These are phyloP conservation scores for Discoglossus pictus DNA, from an alignment of 2,797 vertebrate species.

Conservation along the genomic window DNA sequence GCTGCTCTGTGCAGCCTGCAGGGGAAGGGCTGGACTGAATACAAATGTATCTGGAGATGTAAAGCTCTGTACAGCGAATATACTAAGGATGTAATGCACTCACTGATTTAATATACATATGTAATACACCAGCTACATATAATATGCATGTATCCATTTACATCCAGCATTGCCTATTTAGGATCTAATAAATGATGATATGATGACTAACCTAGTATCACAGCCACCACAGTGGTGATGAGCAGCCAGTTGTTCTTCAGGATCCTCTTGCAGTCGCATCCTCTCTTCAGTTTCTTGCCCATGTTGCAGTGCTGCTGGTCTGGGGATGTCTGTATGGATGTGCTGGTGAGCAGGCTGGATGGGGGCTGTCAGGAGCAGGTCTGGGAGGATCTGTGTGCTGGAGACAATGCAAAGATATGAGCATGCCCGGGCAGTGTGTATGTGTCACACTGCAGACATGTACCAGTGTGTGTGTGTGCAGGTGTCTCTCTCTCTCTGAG, in stretches of 20 bases:
- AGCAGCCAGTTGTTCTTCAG: conserved; percentile 89
- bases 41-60: no score
- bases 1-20: conserved; percentile 9
- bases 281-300: conserved; percentile 71
- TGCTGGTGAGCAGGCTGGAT: not conserved
- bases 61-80: no score
- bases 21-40: no score
- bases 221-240: conserved; percentile 82
- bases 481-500: not conserved
- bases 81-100: no score
- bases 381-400: not conserved
- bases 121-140: no score
- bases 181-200: not conserved
- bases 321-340: not conserved
- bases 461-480: not conserved
- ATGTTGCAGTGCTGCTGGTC: conserved; percentile 58
- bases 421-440: not conserved
- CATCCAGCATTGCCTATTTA: no score
- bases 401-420: not conserved
- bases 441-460: not conserved
- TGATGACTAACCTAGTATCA: conserved; percentile 80
- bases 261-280: conserved; percentile 70
- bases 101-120: no score
- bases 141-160: no score
- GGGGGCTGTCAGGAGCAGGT: not conserved